A percentile compares a stretch with the other conserved stretches of the same genome.
phyloP scores from a whole-genome alignment of 2,797 vertebrate species.

The Pelobates cultripes region DNA sequence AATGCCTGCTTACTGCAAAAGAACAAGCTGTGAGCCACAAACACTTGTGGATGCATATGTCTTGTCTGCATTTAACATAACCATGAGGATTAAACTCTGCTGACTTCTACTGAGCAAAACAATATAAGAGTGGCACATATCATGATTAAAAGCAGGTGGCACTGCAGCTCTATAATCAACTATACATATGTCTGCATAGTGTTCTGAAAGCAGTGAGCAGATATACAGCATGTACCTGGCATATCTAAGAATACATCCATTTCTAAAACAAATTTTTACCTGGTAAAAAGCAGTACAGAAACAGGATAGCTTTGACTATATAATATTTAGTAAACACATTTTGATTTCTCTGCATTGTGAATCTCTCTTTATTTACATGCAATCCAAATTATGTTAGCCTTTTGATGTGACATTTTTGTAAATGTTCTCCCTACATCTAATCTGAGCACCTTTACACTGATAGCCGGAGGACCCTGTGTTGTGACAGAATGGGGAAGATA shows the following conservation, averaged over 20 bases:
- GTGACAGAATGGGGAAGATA: no score
- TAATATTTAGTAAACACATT: no score
- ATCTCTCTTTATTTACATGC: no score
- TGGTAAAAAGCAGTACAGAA: slow-evolving; percentile 23
- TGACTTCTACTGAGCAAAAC: not conserved
- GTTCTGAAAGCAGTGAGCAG: not conserved
- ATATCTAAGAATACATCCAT: not conserved
- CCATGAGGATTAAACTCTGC: slow-evolving; percentile 3
- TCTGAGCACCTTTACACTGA: no score
- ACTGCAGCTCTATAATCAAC: slow-evolving; percentile 20
- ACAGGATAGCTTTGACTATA: not conserved
- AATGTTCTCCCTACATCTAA: no score
- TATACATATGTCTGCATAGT: not conserved
- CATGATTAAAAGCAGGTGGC: slow-evolving; percentile 34
- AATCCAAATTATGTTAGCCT: no score
- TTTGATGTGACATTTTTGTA: no score
- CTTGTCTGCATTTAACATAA: not conserved
- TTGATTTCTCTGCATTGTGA: no score
- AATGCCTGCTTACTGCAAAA: not conserved
- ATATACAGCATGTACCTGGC: not conserved
- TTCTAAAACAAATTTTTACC: slow-evolving; percentile 8
- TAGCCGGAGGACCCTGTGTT: no score
- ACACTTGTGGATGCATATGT: slow-evolving; percentile 28
- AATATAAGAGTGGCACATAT: not conserved
- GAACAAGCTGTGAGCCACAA: not conserved